Evolutionary conservation across 2,888 invertebrate genomes (phyloP), one percentile per base, ranked within the genome.

Genomic region (Tinea pellionella): DNA sequence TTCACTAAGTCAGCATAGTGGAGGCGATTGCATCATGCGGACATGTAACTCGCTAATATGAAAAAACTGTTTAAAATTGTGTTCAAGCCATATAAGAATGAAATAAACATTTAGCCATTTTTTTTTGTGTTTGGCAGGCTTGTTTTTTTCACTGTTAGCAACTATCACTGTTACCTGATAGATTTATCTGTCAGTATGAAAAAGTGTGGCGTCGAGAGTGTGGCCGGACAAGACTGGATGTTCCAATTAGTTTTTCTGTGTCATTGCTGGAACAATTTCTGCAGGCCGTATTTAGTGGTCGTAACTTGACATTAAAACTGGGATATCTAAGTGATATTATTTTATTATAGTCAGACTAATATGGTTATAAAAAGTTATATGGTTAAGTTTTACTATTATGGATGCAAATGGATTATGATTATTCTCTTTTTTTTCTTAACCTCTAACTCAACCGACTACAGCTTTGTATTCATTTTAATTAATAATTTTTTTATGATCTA

Each of bases 201-300:
- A 16, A 53, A 47, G 19, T 53, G 53, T 19, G 30, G 32, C 57
- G 32, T 29, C 57, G 9, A 24, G 53, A 15, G 24, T 24, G 24
- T 24, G 24, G 24, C 24, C 51, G 13, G 51, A 16, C 51, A 53
- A 53, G 24, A 24, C 53, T 53, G 30, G 57, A 57, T 61, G 61
- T 61, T 58, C 61, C 61, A 59, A 61, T 61, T 61, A 61, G 55
- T 15, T 59, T 53, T 59, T 59, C 61, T 61, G 11, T 61, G 47
- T 19, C 47, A 42, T 16, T 15, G 47, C 53, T 57, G 37, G 53
- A 53, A 53, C 57, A 32, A 57, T 57, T 59, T 59, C 58, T 37
- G 24, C 9, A 41, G 8, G 13, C 9, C 8, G 42, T 42, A 59
- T 59, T 59, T 59, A 59, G 18, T 42, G 59, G 15, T 18, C 59